A percentile compares a stretch with the other conserved stretches of the same genome.
phyloP scores from a whole-genome alignment of 2,113 vertebrate species.

The Clarias macrocephalus region DNA sequence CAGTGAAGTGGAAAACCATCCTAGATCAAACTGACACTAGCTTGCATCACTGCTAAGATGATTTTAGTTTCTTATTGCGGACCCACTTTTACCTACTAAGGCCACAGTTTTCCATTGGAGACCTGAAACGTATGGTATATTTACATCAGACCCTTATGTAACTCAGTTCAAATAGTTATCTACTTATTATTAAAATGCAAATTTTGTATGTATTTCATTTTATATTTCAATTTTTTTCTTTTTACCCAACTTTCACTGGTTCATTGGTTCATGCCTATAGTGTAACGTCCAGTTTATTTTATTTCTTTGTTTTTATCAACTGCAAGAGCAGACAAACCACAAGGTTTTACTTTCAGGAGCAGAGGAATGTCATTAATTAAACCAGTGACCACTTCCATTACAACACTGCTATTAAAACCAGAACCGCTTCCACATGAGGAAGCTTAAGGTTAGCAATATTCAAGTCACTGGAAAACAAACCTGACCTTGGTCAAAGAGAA shows the following conservation, averaged over 20 bases:
- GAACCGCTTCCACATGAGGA: background rate
- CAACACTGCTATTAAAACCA: slow-evolving; percentile 16
- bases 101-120: background rate
- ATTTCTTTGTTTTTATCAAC: background rate
- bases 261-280: background rate
- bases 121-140: background rate
- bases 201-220: background rate
- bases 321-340: slow-evolving; percentile 11
- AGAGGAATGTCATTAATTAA: slow-evolving; percentile 18
- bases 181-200: too few species aligned
- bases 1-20: background rate
- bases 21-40: background rate
- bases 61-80: background rate
- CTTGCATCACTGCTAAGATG: background rate
- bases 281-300: background rate
- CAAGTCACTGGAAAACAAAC: background rate
- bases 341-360: slow-evolving; percentile 4
- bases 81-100: background rate
- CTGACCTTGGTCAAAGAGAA: background rate
- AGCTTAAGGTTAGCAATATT: slow-evolving; percentile 3
- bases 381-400: slow-evolving; percentile 18
- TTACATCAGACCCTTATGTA: background rate
- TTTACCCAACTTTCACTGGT: background rate
- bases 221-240: background rate
- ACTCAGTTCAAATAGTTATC: background rate